A percentile compares a stretch with the other conserved stretches of the same genome.
phyloP scores from a whole-genome alignment of 2,113 vertebrate species.

The Tachuris rubrigastra region DNA sequence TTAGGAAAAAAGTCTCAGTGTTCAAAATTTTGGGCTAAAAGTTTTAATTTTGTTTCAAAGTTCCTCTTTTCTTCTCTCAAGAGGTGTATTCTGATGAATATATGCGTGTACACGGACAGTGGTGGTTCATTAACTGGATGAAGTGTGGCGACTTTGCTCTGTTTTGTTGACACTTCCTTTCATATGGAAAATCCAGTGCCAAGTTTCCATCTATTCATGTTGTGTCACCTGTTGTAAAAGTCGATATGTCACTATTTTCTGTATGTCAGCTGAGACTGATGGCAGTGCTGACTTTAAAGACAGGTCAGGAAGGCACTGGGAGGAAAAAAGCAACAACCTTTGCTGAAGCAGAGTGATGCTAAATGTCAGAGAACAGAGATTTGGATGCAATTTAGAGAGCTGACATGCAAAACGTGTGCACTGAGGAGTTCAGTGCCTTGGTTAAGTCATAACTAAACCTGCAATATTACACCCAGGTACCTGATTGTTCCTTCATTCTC shows the following conservation, averaged over 20 bases:
- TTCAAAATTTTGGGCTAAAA: neutral
- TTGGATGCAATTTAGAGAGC: constrained; percentile 43
- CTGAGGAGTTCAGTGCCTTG: neutral
- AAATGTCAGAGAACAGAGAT: constrained; percentile 75
- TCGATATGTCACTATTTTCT: constrained; percentile 72
- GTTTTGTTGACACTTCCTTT: constrained; percentile 64
- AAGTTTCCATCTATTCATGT: constrained; percentile 50
- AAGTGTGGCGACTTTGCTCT: neutral
- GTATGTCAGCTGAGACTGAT: constrained; percentile 64
- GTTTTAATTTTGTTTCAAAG: neutral
- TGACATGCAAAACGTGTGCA: constrained; percentile 47
- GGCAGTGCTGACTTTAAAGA: constrained; percentile 71
- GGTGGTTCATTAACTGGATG: neutral
- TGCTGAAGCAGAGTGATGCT: constrained; percentile 43
- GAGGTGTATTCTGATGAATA: neutral
- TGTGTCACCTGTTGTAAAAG: constrained; percentile 68
- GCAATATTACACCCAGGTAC: neutral
- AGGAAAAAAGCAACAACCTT: constrained; percentile 58
- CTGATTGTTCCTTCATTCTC: neutral
- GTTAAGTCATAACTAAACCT: neutral
- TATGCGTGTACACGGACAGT: neutral
- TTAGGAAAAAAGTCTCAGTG: neutral
- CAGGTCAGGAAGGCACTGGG: constrained; percentile 65
- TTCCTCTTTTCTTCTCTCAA: neutral
- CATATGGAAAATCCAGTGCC: constrained; percentile 61